These are phyloP conservation scores for Centroberyx gerrardi DNA, from an alignment of 2,797 vertebrate genomes.

Conservation along the genomic window DNA sequence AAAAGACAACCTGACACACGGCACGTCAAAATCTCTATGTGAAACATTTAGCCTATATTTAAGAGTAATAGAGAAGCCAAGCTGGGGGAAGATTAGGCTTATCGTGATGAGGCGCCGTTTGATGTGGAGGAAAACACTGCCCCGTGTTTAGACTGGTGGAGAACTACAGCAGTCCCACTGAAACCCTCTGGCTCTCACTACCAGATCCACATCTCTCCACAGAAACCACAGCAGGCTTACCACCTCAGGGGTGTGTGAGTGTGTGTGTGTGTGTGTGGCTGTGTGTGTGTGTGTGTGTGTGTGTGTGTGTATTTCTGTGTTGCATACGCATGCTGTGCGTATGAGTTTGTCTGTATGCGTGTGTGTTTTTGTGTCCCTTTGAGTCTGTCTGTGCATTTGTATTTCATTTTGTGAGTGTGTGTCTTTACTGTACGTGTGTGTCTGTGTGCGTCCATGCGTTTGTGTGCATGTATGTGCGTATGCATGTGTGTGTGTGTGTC, in stretches of 20 bases:
- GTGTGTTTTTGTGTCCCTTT: constrained; percentile 4
- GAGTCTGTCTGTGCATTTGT: not conserved
- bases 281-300: constrained; percentile 15
- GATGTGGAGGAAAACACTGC: constrained; percentile 44
- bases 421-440: not conserved
- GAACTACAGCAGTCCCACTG: constrained; percentile 47
- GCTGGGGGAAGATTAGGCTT: constrained; percentile 25
- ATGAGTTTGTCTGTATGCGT: not conserved
- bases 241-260: not conserved
- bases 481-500: constrained; percentile 1
- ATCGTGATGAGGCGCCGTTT: constrained; percentile 34
- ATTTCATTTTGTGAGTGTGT: not conserved
- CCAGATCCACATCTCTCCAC: not conserved
- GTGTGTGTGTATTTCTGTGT: constrained; percentile 33
- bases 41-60: not conserved
- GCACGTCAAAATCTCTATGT: constrained; percentile 9
- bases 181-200: constrained; percentile 11
- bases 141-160: constrained; percentile 45
- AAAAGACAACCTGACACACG: not conserved
- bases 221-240: constrained; percentile 37
- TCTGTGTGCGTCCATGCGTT: not conserved
- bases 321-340: not conserved
- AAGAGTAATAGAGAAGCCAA: constrained; percentile 3
- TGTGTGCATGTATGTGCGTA: constrained; percentile 14
- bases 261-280: constrained; percentile 1